Percentiles rank a stretch among this genome's conserved stretches.
Evolutionary conservation across 2,888 invertebrate species (phyloP).

Genomic region (Pharmacophagus antenor): DNA sequence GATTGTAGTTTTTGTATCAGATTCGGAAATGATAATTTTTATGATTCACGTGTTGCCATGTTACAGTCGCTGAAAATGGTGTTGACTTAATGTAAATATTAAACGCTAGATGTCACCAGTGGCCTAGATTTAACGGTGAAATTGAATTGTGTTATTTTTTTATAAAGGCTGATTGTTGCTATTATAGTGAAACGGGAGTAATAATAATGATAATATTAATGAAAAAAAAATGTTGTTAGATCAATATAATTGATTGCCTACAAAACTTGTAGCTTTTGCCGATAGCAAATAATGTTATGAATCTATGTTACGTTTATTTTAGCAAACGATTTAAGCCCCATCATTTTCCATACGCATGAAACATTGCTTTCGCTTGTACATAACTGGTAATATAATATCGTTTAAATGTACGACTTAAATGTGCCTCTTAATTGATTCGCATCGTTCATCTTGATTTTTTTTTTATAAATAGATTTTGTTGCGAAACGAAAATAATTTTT

Average conservation of each 20-base stretch:
- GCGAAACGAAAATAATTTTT: no score
- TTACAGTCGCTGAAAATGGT: neutral
- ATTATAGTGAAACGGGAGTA: neutral
- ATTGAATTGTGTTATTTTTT: constrained; percentile 1
- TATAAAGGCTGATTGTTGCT: constrained; percentile 5
- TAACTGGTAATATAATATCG: no score
- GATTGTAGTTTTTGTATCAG: neutral
- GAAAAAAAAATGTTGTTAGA: constrained; percentile 4
- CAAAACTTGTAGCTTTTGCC: neutral
- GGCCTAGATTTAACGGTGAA: neutral
- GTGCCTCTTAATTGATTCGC: no score
- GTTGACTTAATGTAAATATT: constrained; percentile 1
- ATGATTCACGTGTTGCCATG: neutral
- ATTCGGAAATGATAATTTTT: neutral
- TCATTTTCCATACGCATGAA: no score
- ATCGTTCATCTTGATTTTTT: no score
- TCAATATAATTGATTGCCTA: constrained; percentile 12
- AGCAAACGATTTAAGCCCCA: no score
- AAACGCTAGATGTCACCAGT: neutral
- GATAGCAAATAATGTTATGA: neutral
- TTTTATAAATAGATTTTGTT: no score
- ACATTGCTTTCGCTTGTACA: neutral
- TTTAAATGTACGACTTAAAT: no score
- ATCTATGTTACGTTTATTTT: no score
- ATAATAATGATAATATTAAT: constrained; percentile 2